Conservation (phyloP, 1,140 invertebrate species). For the Achroia grisella region DNA sequence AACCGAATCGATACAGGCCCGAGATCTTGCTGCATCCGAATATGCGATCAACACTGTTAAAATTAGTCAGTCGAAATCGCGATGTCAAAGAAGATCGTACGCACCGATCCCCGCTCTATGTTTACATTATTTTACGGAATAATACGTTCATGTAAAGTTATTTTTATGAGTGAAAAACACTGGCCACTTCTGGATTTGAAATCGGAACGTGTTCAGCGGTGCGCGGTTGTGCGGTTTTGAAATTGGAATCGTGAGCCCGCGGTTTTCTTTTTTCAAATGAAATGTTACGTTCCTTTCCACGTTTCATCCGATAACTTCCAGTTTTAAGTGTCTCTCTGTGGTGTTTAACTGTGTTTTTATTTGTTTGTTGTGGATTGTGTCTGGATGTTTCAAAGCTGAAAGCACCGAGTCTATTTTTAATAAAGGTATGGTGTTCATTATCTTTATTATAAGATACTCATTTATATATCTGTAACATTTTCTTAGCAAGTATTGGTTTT, state of each 20-base stretch:
- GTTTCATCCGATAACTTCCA: constrained; percentile 6
- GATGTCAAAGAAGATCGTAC: constrained; percentile 47
- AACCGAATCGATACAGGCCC: constrained; percentile 5
- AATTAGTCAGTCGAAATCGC: constrained; percentile 64
- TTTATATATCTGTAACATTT: too few relatives aligned
- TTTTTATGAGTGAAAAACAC: constrained; percentile 45
- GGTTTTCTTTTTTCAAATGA: constrained; percentile 16
- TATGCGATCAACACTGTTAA: constrained; percentile 45
- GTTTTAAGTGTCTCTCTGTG: constrained; percentile 15
- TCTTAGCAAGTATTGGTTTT: too few relatives aligned
- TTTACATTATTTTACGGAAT: constrained; percentile 22
- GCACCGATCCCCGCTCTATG: constrained; percentile 17
- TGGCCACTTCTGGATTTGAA: constrained; percentile 9
- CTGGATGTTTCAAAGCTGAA: not conserved
- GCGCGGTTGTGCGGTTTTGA: constrained; percentile 11
- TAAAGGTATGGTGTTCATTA: too few relatives aligned
- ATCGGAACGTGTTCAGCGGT: not conserved
- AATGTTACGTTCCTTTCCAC: constrained; percentile 10
- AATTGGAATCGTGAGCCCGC: constrained; percentile 14
- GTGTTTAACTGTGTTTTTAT: constrained; percentile 6
- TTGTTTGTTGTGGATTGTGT: constrained; percentile 10
- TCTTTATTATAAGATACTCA: too few relatives aligned
- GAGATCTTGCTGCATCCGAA: constrained; percentile 26
- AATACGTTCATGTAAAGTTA: constrained; percentile 33
- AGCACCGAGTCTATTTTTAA: too few relatives aligned